Base-by-base conservation (phyloP, 2,888 invertebrate species). In the Stramonita haemastoma region DNA sequence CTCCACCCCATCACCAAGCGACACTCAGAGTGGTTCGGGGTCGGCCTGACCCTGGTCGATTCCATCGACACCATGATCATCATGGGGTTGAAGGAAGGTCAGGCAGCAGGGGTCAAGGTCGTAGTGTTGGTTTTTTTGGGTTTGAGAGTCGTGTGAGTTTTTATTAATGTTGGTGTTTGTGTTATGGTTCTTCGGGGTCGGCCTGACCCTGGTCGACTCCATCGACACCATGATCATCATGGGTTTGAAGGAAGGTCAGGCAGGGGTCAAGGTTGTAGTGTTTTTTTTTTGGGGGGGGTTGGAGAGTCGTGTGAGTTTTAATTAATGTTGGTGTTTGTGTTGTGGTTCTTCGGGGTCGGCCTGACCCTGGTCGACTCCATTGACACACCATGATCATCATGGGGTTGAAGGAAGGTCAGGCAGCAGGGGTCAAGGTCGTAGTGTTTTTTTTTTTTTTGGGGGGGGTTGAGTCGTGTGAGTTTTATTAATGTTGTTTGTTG, bases 321-420 rank as follows among this genome's bases (percentile, higher is more conserved):
- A 5, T 46, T 46, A 2, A 46, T 46, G 46, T 46, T 46, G n/a
- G n/a, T n/a, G n/a, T n/a, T n/a, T n/a, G n/a, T n/a, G n/a, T n/a
- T n/a, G n/a, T n/a, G n/a, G n/a, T n/a, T n/a, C n/a, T n/a, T n/a
- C 95, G 92, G 94, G n/a, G 19, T 17, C 6, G 66, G 66, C 0
- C 97, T 99, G n/a, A 99, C 99, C 0, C 98, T 99, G 92, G 97
- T 99, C 0, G 99, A 99, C 96, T 97, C 98, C 0, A 96, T 99
- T 92, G 99, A 99, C 95, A n/a, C n/a, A 99, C 99, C 0, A 97
- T 99, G 95, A 98, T 98, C 93, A 98, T 99, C 90, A 99, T 99
- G 99, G 98, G 98, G 88, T 96, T 99, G 90, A 97, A 97, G 94
- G 97, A 98, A 96, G 99, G 98, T 98, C 95, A 92, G 94, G n/a